Percentiles rank a stretch among this genome's conserved stretches.
Evolutionary conservation across 2,797 vertebrate species (phyloP).

Genomic region (Lacerta bilineata): DNA sequence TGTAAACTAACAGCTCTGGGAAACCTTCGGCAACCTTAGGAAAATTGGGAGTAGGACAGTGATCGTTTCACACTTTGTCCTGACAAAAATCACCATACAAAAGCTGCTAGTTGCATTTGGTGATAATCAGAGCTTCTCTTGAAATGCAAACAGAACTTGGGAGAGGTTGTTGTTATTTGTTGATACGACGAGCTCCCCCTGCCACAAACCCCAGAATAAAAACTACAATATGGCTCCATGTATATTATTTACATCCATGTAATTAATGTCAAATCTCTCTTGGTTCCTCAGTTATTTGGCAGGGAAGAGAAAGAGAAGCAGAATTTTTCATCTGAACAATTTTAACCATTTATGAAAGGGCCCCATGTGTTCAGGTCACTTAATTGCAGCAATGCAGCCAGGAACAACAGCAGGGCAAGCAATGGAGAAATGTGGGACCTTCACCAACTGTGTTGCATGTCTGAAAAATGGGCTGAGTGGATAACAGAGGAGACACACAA

Average conservation of each 20-base stretch:
- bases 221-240: too few species aligned
- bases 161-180: not conserved
- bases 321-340: not conserved
- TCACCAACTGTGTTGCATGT: not conserved
- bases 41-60: too few species aligned
- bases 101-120: not conserved
- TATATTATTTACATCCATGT: not conserved
- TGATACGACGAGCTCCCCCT: too few species aligned
- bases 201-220: not conserved
- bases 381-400: not conserved
- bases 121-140: not conserved
- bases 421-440: not conserved
- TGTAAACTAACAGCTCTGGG: not conserved
- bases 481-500: not conserved
- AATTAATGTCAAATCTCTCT: not conserved
- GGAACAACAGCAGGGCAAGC: too few species aligned
- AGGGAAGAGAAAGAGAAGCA: not conserved
- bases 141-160: too few species aligned
- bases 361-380: not conserved
- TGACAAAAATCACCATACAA: not conserved
- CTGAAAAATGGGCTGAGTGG: not conserved
- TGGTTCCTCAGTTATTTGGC: not conserved
- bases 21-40: not conserved
- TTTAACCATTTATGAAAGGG: not conserved
- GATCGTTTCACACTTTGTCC: too few species aligned